Evolutionary conservation across 2,797 vertebrate species (phyloP), one percentile per base, ranked within the genome.

Genomic region (Anniella stebbinsi): DNA sequence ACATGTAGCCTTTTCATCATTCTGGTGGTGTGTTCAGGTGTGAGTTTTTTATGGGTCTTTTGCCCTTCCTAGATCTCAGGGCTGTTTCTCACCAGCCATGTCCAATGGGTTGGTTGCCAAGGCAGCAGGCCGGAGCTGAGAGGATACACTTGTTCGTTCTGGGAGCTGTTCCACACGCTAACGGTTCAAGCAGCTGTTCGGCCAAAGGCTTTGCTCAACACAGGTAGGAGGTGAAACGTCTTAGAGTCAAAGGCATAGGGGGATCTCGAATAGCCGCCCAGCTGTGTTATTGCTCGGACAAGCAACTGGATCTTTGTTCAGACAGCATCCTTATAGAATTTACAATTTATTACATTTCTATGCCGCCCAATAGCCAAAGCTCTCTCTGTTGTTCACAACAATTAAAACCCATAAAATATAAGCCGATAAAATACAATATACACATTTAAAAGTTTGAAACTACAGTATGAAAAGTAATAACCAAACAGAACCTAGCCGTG

Each of bases 131-230:
- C 97, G 0, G 97, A 98, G 90, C 95, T 99, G 38, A 95, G 99
- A 90, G 99, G 99, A 36, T 99, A 99, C 95, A 97, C 98, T 0
- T 99, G 99, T 63, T 97, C 98, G 28, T 98, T 99, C 41, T 99
- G 99, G 99, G 98, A 98, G 25, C 95, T 99, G 21, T 99, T 99
- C 95, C 99, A 99, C 4, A 97, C 97, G 8, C 93, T 99, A 45
- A 98, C 98, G 0, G 97, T 99, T 0, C 98, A 98, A 67, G 98
- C 98, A 5, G 97, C 97, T 0, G 89, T 95, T 81, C 97, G 7
- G 1, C 98, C 98, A 0, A 94, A 97, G 0, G 98, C 97, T 0
- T 95, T 99, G 92, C 91, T 96, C 0, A 97, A 98, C 94, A 98
- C 98, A 93, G 98, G 99, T 99, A 93, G 95, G 89, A 86, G 28